These are phyloP conservation scores for Fukomys damarensis DNA, from an alignment of 2,113 vertebrate species.

Conservation along the genomic window DNA sequence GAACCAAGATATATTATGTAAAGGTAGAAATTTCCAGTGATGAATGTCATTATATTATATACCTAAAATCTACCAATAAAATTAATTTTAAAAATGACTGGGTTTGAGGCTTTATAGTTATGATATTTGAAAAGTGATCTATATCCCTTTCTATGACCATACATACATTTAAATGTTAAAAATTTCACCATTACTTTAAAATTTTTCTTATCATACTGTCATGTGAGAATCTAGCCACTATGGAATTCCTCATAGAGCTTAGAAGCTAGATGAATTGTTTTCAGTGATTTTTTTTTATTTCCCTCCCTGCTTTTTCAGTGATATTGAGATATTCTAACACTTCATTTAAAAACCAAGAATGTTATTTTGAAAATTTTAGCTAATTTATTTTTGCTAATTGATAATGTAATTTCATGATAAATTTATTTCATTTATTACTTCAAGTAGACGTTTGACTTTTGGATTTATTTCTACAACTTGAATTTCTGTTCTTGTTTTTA, in stretches of 20 bases:
- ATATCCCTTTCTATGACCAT: background rate
- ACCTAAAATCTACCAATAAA: too few species aligned
- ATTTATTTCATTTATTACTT: slow-evolving; percentile 35
- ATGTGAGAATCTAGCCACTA: background rate
- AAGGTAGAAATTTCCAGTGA: too few species aligned
- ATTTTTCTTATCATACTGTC: background rate
- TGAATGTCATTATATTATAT: too few species aligned
- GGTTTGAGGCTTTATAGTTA: background rate
- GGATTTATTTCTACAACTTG: slow-evolving; percentile 31
- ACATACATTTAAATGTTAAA: slow-evolving; percentile 57
- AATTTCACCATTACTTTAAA: slow-evolving; percentile 53
- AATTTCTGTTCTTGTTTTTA: background rate
- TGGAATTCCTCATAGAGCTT: background rate
- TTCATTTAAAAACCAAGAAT: background rate
- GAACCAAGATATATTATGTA: too few species aligned
- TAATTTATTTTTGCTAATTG: too few species aligned
- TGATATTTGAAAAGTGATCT: slow-evolving; percentile 8
- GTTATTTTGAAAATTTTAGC: slow-evolving; percentile 28
- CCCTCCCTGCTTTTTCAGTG: background rate
- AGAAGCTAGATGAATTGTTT: slow-evolving; percentile 14
- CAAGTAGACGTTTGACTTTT: slow-evolving; percentile 43
- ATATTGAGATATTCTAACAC: slow-evolving; percentile 9
- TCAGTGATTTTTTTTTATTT: background rate
- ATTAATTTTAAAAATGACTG: slow-evolving; percentile 28
- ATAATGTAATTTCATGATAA: slow-evolving; percentile 44